These are phyloP conservation scores for Esox lucius DNA, from an alignment of 2,797 vertebrate genomes.

Conservation along the genomic window DNA sequence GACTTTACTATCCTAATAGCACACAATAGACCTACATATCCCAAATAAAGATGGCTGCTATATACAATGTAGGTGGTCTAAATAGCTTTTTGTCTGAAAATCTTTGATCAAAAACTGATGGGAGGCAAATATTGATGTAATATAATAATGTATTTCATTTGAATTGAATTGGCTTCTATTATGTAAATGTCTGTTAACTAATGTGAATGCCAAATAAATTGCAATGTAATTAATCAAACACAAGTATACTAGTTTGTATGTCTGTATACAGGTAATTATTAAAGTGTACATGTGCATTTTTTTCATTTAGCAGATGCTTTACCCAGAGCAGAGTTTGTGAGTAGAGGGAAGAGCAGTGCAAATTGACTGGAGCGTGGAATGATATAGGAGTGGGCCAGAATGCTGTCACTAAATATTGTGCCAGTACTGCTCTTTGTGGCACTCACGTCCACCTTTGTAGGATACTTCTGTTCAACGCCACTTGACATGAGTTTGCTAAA, in stretches of 20 bases:
- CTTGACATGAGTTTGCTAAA: no score
- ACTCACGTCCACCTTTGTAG: no score
- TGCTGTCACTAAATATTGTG: no score
- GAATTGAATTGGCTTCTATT: slow-evolving; percentile 25
- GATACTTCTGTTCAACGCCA: no score
- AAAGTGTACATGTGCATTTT: neutral
- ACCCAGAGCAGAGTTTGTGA: no score
- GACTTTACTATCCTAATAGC: slow-evolving; percentile 21
- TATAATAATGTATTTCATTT: slow-evolving; percentile 63
- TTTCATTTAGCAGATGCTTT: no score
- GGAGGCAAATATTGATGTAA: slow-evolving; percentile 49
- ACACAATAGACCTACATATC: slow-evolving; percentile 44
- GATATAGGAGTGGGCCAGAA: no score
- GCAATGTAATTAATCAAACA: neutral
- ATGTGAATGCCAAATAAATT: neutral
- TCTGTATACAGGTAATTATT: neutral
- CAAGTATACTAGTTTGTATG: neutral
- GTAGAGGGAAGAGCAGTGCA: no score
- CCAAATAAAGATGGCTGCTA: slow-evolving; percentile 9
- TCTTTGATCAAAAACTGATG: neutral
- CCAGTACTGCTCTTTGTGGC: no score
- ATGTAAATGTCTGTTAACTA: slow-evolving; percentile 6
- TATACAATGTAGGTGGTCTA: slow-evolving; percentile 4
- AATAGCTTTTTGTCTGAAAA: slow-evolving; percentile 19
- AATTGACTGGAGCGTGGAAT: no score